These are phyloP conservation scores for Thymallus thymallus DNA, from an alignment of 2,113 vertebrate species.

Conservation along the genomic window DNA sequence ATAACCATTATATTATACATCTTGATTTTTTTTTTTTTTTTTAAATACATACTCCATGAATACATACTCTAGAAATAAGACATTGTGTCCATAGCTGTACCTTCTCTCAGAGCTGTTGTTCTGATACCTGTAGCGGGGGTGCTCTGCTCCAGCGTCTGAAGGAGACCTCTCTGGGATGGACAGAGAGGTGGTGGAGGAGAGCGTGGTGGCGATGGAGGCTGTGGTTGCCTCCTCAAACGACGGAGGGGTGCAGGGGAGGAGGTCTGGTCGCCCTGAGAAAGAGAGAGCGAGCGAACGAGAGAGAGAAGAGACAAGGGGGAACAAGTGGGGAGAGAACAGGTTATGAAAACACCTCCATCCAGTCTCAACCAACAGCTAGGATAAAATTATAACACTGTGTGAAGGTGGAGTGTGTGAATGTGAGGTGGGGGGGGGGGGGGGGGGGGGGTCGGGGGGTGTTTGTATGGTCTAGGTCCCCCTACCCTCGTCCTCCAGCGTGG, in stretches of 20 bases:
- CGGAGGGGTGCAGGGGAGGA: constrained; percentile 94
- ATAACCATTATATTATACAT: no score
- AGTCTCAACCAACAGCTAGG: not conserved
- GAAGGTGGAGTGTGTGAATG: not conserved
- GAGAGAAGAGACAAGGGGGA: no score
- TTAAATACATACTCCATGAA: not conserved
- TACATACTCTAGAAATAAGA: not conserved
- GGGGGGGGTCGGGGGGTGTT: no score
- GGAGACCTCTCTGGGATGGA: constrained; percentile 95
- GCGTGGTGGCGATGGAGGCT: constrained; percentile 93
- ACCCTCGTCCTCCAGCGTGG: constrained; percentile 94
- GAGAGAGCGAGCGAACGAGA: no score
- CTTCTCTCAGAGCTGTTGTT: not conserved
- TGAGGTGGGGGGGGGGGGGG: not conserved
- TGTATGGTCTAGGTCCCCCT: not conserved
- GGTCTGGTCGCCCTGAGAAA: constrained; percentile 83
- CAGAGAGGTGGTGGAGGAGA: constrained; percentile 95
- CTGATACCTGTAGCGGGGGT: constrained; percentile 87
- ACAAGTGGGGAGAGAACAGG: no score
- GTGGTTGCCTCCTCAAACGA: constrained; percentile 98
- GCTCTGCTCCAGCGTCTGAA: constrained; percentile 84
- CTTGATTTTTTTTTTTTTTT: no score
- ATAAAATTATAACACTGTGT: not conserved
- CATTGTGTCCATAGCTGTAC: no score
- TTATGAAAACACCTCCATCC: no score